A percentile compares a stretch with the other conserved stretches of the same genome.
Conservation (phyloP, 2,113 vertebrate species). For the Typhlomys cinereus region DNA sequence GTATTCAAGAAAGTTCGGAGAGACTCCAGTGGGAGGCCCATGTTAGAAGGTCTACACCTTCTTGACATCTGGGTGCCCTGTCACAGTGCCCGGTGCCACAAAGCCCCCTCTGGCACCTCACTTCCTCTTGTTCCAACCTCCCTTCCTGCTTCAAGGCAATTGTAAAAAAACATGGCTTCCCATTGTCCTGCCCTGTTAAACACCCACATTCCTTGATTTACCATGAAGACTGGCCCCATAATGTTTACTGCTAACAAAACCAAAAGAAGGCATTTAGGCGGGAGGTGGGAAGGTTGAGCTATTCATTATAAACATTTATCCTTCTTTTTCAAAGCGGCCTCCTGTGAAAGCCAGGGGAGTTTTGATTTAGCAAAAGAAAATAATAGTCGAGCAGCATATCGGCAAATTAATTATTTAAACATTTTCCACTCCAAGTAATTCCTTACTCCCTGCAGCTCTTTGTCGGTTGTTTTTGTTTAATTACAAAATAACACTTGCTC, state of each 20-base stretch:
- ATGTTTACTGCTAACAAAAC: slow-evolving; percentile 62
- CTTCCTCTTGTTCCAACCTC: background rate
- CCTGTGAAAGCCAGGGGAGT: slow-evolving; percentile 58
- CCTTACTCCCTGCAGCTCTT: slow-evolving; percentile 59
- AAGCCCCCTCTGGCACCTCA: background rate
- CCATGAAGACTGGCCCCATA: slow-evolving; percentile 29
- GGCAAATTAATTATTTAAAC: slow-evolving; percentile 75
- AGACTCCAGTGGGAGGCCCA: background rate
- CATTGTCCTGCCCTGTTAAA: slow-evolving; percentile 18
- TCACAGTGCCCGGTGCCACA: slow-evolving; percentile 45
- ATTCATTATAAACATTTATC: slow-evolving; percentile 62
- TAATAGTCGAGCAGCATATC: slow-evolving; percentile 38
- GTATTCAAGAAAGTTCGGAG: background rate
- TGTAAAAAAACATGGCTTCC: background rate
- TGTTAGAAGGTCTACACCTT: background rate
- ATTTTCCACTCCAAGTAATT: slow-evolving; percentile 68
- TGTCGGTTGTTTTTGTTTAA: slow-evolving; percentile 51
- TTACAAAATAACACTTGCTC: slow-evolving; percentile 51
- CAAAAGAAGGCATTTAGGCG: slow-evolving; percentile 52
- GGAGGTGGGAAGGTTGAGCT: slow-evolving; percentile 60
- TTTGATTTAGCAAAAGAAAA: slow-evolving; percentile 71
- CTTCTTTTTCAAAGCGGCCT: slow-evolving; percentile 62
- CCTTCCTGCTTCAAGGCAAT: background rate
- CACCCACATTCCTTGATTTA: slow-evolving; percentile 60
- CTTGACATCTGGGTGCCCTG: slow-evolving; percentile 7